Percentiles rank a stretch among this genome's conserved stretches.
Evolutionary conservation across 2,888 invertebrate genomes (phyloP).

Genomic region (Megaustenia siamemsis): DNA sequence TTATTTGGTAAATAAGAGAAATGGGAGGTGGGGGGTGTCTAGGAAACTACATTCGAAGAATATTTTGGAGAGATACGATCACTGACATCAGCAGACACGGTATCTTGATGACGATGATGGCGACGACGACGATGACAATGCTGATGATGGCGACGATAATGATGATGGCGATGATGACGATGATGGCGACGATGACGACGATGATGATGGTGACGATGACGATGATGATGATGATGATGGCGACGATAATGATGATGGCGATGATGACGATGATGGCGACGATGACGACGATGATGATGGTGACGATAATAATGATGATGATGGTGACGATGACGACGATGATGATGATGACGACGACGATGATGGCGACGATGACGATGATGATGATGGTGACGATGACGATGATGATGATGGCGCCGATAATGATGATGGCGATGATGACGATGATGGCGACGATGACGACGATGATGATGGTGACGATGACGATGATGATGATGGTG

Average conservation of each 20-base stretch:
- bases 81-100: too few species aligned
- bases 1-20: background rate
- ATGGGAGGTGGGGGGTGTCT: background rate
- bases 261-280: constrained; percentile 1
- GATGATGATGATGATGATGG: background rate
- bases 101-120: too few species aligned
- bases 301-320: constrained; percentile 5
- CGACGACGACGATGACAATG: too few species aligned
- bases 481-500: constrained; percentile 16
- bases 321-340: constrained; percentile 39
- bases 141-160: too few species aligned
- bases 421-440: too few species aligned
- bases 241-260: background rate
- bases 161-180: too few species aligned
- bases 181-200: too few species aligned
- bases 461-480: constrained; percentile 32
- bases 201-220: constrained; percentile 11
- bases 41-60: too few species aligned
- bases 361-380: constrained; percentile 19
- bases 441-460: constrained; percentile 25
- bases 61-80: too few species aligned
- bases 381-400: constrained; percentile 23
- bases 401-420: too few species aligned
- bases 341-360: constrained; percentile 32
- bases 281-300: constrained; percentile 16